Conservation (phyloP, 2,797 vertebrate genomes). For the Myiothlypis chrysogaster region DNA sequence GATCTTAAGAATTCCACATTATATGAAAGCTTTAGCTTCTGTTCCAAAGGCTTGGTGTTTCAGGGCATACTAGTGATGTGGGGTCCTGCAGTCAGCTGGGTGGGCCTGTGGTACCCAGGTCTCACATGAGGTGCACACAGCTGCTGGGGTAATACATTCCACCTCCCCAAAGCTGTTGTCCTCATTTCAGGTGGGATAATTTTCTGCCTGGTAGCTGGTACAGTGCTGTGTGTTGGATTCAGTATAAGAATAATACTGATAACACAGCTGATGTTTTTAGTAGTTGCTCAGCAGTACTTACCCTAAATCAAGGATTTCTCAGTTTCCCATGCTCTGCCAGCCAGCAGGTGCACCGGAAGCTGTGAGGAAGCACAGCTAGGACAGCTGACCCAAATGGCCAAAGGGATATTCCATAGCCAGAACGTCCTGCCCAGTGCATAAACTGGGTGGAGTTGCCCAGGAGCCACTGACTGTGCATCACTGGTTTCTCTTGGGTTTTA, state of each 20-base stretch:
- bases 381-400: neutral
- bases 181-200: neutral
- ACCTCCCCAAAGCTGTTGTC: neutral
- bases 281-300: neutral
- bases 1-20: neutral
- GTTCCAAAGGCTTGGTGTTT: neutral
- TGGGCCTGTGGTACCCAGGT: neutral
- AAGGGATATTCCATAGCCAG: neutral
- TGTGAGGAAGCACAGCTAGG: neutral
- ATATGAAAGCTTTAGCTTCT: neutral
- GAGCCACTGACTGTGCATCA: rapidly evolving
- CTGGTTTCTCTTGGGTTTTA: neutral
- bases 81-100: neutral
- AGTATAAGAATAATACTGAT: neutral
- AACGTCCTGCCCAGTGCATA: neutral
- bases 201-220: neutral
- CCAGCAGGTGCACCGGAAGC: rapidly evolving
- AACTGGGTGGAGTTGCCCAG: neutral
- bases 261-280: neutral
- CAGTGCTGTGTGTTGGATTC: neutral
- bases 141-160: neutral
- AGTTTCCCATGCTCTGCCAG: neutral
- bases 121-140: rapidly evolving
- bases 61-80: neutral
- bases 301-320: neutral